phyloP scores from a whole-genome alignment of 2,797 vertebrate species.

The Lepus oiostolus region DNA sequence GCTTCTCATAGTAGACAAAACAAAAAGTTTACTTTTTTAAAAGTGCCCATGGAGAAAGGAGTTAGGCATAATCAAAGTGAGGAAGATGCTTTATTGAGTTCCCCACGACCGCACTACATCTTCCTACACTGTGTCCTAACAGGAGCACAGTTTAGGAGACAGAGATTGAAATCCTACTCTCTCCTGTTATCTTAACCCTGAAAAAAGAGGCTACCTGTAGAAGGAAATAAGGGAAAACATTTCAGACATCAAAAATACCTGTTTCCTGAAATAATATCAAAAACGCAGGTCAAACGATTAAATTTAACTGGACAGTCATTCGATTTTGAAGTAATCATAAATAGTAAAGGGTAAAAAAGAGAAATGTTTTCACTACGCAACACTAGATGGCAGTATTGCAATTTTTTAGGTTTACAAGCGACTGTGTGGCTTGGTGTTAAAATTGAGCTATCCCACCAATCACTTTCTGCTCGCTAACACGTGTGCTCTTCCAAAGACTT shows the following conservation, averaged over 20 bases:
- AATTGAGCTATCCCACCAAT: background rate
- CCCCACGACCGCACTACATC: background rate
- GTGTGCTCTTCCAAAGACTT: background rate
- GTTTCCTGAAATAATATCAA: background rate
- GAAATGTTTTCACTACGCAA: slow-evolving; percentile 71
- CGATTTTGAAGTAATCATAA: background rate
- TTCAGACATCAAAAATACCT: background rate
- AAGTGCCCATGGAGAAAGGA: background rate
- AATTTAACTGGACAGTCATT: background rate
- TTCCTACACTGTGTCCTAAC: background rate
- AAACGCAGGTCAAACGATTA: background rate
- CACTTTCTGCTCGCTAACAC: background rate
- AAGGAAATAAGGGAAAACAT: background rate
- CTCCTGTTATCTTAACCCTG: background rate
- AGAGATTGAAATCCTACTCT: background rate
- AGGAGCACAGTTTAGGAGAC: background rate
- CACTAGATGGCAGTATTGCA: slow-evolving; percentile 88
- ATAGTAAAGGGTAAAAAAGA: background rate
- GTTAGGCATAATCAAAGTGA: background rate
- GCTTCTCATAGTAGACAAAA: background rate
- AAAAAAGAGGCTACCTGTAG: background rate
- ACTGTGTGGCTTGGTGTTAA: background rate
- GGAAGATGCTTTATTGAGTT: background rate
- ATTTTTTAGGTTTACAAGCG: slow-evolving; percentile 68
- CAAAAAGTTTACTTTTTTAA: background rate